Evolutionary conservation across 1,140 invertebrate species (phyloP), one percentile per base, ranked within the genome.

Genomic region (Cecropterus lyciades): DNA sequence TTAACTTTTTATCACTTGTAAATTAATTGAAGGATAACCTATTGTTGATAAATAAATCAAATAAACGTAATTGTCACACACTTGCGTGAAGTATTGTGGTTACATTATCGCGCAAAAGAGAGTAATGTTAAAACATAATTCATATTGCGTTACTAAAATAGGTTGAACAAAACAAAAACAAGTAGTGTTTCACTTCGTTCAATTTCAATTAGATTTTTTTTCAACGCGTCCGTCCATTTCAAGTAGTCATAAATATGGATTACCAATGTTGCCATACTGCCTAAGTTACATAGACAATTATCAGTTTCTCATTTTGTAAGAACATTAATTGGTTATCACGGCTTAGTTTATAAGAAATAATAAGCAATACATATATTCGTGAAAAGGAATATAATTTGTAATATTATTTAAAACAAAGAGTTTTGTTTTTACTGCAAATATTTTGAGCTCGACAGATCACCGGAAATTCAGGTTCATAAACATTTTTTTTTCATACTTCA

Each of bases 11-110:
- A 59, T 51, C n/a, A 72, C 43, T 57, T 66, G 55, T 49, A 62
- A 66, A 64, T 70, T 45, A 68, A 65, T 64, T 67, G 60, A 33
- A 68, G 42, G 67, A 71, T 82, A 82, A 80, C 77, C 76, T 80
- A 76, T 56, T 82, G 75, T 80, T 82, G 77, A 80, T 76, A 80
- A 82, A 82, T 80, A 82, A 78, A 82, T 80, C 70, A 80, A 77
- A 77, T 74, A 79, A 80, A 80, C 76, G 72, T 65, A 80, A 80
- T 70, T 70, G 67, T 52, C 17, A 70, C 51, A 62, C 67, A 27
- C 40, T 62, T 56, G 17, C 60, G 49, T 33, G 7, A 42, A 63
- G 48, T 56, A 67, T 46, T 65, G 42, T 30, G 55, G 43, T 69
- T 72, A 73, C 68, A 79, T 73, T 59, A 72, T 77, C 27, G 42